A percentile compares a stretch with the other conserved stretches of the same genome.
Evolutionary conservation across 53 echinoderm and acorn worm species (phyloP).

Genomic region (Crossaster papposus): DNA sequence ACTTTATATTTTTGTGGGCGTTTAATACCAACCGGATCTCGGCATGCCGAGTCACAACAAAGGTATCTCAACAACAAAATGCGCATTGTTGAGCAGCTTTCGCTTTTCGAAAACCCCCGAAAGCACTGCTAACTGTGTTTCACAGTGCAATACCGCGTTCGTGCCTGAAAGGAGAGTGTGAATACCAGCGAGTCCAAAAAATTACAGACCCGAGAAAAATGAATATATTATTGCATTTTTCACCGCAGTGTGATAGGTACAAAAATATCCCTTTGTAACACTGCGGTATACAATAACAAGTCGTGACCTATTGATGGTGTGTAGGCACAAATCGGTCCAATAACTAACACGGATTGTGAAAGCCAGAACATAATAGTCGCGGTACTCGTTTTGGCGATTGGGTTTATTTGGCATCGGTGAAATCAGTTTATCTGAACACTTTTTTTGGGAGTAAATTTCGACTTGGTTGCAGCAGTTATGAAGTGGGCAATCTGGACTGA

Average conservation of each 20-base stretch:
- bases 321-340: background rate
- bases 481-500: background rate
- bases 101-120: background rate
- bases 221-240: background rate
- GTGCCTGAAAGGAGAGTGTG: background rate
- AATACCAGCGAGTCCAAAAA: background rate
- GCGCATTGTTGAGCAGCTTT: background rate
- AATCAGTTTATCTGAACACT: background rate
- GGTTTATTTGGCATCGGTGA: background rate
- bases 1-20: background rate
- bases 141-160: background rate
- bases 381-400: background rate
- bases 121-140: background rate
- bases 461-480: slow-evolving; percentile 35
- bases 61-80: background rate
- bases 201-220: background rate
- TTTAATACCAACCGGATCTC: background rate
- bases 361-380: background rate
- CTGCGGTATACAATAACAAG: background rate
- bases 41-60: background rate
- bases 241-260: background rate
- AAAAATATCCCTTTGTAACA: background rate
- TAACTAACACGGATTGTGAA: background rate
- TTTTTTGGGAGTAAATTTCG: background rate
- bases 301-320: background rate